phyloP scores from a whole-genome alignment of 2,797 vertebrate genomes.

The Anguilla obscura region DNA sequence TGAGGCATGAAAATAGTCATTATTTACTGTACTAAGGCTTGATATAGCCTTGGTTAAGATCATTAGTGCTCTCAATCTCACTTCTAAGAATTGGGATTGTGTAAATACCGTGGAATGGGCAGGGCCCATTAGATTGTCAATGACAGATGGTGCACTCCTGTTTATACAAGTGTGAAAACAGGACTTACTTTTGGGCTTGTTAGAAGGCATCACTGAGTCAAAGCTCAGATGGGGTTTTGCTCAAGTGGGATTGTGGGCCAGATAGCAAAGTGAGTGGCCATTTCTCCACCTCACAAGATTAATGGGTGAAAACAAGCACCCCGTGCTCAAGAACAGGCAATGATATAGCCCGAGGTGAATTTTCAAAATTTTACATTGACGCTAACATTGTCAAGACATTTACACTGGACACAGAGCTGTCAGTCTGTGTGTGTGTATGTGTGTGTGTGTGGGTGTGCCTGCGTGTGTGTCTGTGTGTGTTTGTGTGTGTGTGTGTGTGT shows the following conservation, averaged over 20 bases:
- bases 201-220: neutral
- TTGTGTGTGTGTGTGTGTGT: neutral
- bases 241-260: neutral
- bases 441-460: neutral
- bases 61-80: constrained; percentile 24
- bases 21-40: constrained; percentile 25
- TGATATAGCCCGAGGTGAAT: neutral
- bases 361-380: neutral
- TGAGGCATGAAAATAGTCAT: constrained; percentile 20
- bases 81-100: neutral
- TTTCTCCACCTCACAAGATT: neutral
- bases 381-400: neutral
- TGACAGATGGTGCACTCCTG: neutral
- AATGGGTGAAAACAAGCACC: neutral
- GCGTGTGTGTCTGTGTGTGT: neutral
- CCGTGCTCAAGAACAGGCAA: neutral
- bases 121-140: neutral
- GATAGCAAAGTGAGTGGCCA: neutral
- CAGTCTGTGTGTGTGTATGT: neutral
- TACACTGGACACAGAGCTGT: neutral
- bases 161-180: neutral
- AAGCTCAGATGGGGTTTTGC: neutral
- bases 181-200: neutral
- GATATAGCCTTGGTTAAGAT: constrained; percentile 34
- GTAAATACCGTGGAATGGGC: neutral